Percentiles rank a stretch among this genome's conserved stretches.
Evolutionary conservation across 2,797 vertebrate species (phyloP).

Genomic region (Odontamblyopus rebecca): DNA sequence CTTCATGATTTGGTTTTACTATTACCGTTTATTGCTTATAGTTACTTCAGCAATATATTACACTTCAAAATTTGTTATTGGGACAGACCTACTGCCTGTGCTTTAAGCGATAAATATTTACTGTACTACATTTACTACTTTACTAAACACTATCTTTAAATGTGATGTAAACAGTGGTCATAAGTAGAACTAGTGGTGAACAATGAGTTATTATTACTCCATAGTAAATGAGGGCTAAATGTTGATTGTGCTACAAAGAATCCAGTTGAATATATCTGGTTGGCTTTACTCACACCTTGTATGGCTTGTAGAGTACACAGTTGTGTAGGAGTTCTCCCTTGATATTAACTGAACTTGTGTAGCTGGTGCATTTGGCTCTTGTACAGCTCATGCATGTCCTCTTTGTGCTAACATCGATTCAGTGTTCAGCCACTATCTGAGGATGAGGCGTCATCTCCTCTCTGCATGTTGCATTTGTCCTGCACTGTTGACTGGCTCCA

Average conservation of each 20-base stretch:
- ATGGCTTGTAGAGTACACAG: neutral
- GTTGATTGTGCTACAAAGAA: neutral
- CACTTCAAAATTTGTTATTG: too few species aligned
- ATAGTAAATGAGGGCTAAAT: neutral
- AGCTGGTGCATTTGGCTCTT: slow-evolving; percentile 26
- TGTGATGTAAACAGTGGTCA: neutral
- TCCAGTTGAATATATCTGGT: neutral
- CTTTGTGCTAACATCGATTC: slow-evolving; percentile 13
- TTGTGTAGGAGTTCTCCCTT: neutral
- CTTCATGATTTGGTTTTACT: too few species aligned
- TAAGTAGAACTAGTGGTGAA: neutral
- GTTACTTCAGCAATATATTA: too few species aligned
- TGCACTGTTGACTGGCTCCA: neutral
- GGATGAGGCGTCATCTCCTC: slow-evolving; percentile 11
- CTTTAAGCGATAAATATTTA: neutral
- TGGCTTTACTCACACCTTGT: neutral
- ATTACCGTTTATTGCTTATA: too few species aligned
- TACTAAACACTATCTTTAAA: neutral
- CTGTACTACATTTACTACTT: neutral
- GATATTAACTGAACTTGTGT: neutral
- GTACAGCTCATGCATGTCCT: slow-evolving; percentile 15
- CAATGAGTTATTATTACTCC: neutral
- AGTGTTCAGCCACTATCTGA: slow-evolving; percentile 14
- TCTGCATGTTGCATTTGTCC: slow-evolving; percentile 34
- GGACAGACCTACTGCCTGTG: neutral